A percentile compares a stretch with the other conserved stretches of the same genome.
Evolutionary conservation across 2,888 invertebrate genomes (phyloP).

Genomic region (Agrochola litura): DNA sequence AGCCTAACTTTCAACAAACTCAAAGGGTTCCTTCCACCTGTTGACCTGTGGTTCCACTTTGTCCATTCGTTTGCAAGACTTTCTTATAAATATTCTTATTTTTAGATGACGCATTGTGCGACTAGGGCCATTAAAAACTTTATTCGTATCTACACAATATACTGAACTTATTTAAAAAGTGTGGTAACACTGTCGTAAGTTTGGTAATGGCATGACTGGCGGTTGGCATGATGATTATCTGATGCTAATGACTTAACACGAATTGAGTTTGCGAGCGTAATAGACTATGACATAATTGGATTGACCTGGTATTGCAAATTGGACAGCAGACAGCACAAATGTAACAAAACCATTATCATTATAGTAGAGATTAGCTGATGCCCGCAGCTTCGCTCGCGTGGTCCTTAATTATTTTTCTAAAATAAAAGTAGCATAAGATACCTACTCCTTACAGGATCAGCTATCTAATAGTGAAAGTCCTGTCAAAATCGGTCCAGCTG

Average conservation of each 20-base stretch:
- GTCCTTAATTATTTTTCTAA: no score
- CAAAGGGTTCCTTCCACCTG: neutral
- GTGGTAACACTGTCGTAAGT: slow-evolving; percentile 39
- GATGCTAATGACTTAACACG: slow-evolving; percentile 54
- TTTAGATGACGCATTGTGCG: slow-evolving; percentile 23
- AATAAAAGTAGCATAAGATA: no score
- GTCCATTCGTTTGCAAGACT: neutral
- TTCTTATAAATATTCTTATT: neutral
- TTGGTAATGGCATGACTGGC: slow-evolving; percentile 32
- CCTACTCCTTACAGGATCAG: no score
- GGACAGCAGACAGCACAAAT: slow-evolving; percentile 20
- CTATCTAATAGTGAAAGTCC: no score
- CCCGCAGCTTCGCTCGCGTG: no score
- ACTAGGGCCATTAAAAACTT: slow-evolving; percentile 41
- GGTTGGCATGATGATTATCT: slow-evolving; percentile 49
- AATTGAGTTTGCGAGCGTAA: slow-evolving; percentile 54
- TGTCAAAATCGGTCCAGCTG: no score
- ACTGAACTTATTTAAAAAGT: slow-evolving; percentile 33
- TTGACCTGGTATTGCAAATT: slow-evolving; percentile 39
- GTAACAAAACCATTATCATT: slow-evolving; percentile 18
- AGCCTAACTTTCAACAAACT: slow-evolving; percentile 5
- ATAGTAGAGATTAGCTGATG: neutral
- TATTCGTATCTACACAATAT: slow-evolving; percentile 20
- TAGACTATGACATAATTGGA: slow-evolving; percentile 52
- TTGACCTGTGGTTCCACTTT: neutral